These are phyloP conservation scores for Drosophila tropicalis DNA, from an alignment of 1,140 invertebrate genomes.

Conservation along the genomic window DNA sequence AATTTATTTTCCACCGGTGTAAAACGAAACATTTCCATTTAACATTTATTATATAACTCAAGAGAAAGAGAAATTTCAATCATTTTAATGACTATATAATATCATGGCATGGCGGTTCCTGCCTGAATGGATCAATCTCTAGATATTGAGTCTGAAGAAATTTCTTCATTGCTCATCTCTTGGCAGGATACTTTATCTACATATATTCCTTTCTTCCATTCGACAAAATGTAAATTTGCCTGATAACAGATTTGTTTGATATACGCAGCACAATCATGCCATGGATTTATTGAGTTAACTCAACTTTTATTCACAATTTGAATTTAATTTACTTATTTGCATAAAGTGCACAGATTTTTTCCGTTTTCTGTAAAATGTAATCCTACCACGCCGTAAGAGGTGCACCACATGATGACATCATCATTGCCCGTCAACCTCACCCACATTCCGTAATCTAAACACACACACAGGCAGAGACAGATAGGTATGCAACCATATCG, in stretches of 20 bases:
- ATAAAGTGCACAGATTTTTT: not conserved
- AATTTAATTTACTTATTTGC: conserved; percentile 3
- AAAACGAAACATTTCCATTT: conserved; percentile 1
- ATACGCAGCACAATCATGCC: too few species aligned
- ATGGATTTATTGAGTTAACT: not conserved
- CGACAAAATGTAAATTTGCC: too few species aligned
- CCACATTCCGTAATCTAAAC: not conserved
- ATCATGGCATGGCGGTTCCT: too few species aligned
- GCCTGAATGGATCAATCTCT: too few species aligned
- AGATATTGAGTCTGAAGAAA: too few species aligned
- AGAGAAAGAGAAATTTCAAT: too few species aligned
- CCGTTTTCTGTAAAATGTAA: not conserved
- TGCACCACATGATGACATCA: not conserved
- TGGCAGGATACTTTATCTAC: too few species aligned
- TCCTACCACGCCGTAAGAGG: not conserved
- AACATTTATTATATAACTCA: not conserved
- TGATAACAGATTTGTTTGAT: too few species aligned
- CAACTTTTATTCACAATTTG: not conserved
- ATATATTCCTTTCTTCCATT: too few species aligned
- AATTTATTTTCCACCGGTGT: conserved; percentile 1
- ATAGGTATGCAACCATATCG: not conserved
- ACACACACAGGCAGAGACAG: too few species aligned
- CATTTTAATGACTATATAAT: too few species aligned
- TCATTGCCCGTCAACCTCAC: not conserved
- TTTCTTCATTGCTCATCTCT: too few species aligned